Percentiles rank a stretch among this genome's conserved stretches.
phyloP scores from a whole-genome alignment of 2,113 vertebrate genomes.

The Ammodytes dubius region DNA sequence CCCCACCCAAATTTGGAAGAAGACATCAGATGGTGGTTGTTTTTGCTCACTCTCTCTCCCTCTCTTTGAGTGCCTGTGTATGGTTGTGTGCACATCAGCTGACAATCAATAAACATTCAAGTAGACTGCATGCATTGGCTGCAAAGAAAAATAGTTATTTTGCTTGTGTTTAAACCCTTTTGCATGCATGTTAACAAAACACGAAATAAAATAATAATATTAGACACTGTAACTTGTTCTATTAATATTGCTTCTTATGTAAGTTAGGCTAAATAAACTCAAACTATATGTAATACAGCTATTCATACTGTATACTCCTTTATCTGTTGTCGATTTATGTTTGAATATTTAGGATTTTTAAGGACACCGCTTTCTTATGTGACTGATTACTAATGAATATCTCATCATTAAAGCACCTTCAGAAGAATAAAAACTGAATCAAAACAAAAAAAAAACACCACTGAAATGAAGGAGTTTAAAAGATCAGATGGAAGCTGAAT shows the following conservation, averaged over 20 bases:
- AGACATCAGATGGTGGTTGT: constrained; percentile 57
- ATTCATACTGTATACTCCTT: background rate
- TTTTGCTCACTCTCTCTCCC: constrained; percentile 44
- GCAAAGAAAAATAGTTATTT: constrained; percentile 20
- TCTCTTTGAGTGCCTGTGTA: background rate
- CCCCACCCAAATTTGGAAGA: constrained; percentile 72
- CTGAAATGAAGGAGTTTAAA: constrained; percentile 35
- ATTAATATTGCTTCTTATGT: background rate
- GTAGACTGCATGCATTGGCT: constrained; percentile 10
- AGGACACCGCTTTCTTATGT: constrained; percentile 8
- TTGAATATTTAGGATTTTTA: constrained; percentile 7
- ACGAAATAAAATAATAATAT: background rate
- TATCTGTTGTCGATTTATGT: background rate
- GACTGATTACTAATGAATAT: constrained; percentile 35
- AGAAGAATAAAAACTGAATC: constrained; percentile 23
- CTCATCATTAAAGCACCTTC: constrained; percentile 30
- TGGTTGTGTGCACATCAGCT: constrained; percentile 22
- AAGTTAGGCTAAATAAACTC: constrained; percentile 7
- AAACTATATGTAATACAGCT: background rate
- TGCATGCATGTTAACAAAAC: background rate
- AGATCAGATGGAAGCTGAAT: constrained; percentile 42
- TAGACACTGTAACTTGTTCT: background rate
- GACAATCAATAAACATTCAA: constrained; percentile 22
- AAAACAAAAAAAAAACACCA: constrained; percentile 16
- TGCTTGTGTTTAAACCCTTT: background rate